Evolutionary conservation across 2,113 vertebrate genomes (phyloP), one percentile per base, ranked within the genome.

Genomic region (Sander lucioperca): DNA sequence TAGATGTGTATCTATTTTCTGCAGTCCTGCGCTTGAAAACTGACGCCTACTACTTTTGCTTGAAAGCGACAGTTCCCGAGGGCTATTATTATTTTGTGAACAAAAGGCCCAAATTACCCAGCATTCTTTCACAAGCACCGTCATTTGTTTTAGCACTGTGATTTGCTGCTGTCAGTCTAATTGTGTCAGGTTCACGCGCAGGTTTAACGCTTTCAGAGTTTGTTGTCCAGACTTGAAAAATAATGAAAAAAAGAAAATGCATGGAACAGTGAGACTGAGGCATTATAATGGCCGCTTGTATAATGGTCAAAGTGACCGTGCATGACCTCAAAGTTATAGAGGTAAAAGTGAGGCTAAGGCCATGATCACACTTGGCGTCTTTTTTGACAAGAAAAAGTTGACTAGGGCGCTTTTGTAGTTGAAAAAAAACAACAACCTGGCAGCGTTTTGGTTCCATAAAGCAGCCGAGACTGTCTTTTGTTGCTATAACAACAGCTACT

Each of bases 61-160:
- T 56, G 83, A 88, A 83, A 83, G 73, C 43, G 68, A 87, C 72
- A 83, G 79, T 77, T 21, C 2, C 8, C 14, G 27, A 7, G 6
- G 70, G 16, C 19, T 59, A 4, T 73, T 63, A 11, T 73, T 62
- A 66, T 23, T 70, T 62, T 3, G 57, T 69, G 36, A 76, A 65
- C 51, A 74, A 67, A 74, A 19, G 23, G 27, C 33, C 62, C 13
- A 59, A 77, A 85, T 87, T 77, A 85, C 57, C 78, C 63, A 21
- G 58, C 75, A 80, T 83, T 84, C 65, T n/a, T 82, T 79, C 19
- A 12, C 47, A 79, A 73, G 18, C 50, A 58, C 83, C 43, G 2
- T 74, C 19, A 72, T 74, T 78, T 57, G 62, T 39, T 76, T 48
- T 10, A 63, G 43, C 39, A 2, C 53, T 30, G 43, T n/a, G 13